Conservation (phyloP, 2,797 vertebrate species). For the Aythya fuligula region DNA sequence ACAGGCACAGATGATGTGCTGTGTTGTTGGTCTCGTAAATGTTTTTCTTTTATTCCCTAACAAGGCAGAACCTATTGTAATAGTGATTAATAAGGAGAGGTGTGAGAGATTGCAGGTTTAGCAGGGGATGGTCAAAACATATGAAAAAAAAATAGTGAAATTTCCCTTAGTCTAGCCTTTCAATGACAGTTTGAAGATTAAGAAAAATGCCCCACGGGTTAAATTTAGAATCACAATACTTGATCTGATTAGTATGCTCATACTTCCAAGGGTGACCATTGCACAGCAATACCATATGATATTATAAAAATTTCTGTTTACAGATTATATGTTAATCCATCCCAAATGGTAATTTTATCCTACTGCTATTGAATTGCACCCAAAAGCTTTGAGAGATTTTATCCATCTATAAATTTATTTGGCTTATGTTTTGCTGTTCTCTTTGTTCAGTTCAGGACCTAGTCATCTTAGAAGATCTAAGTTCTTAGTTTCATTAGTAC, state of each 20-base stretch:
- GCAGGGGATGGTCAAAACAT: background rate
- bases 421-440: background rate
- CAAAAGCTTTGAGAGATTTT: background rate
- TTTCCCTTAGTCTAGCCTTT: background rate
- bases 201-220: background rate
- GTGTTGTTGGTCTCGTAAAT: background rate
- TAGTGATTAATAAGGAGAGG: background rate
- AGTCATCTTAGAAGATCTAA: background rate
- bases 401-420: background rate
- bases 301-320: background rate
- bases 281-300: background rate
- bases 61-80: background rate
- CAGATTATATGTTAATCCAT: background rate
- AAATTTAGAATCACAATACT: background rate
- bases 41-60: background rate
- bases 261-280: constrained; percentile 13
- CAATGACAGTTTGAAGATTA: background rate
- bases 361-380: background rate
- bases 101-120: background rate
- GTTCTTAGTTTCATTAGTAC: background rate
- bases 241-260: constrained; percentile 4
- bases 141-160: background rate
- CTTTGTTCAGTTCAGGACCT: background rate
- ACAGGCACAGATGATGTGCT: background rate
- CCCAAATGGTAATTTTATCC: background rate